These are phyloP conservation scores for Lontra canadensis DNA, from an alignment of 2,113 vertebrate genomes.

Conservation along the genomic window DNA sequence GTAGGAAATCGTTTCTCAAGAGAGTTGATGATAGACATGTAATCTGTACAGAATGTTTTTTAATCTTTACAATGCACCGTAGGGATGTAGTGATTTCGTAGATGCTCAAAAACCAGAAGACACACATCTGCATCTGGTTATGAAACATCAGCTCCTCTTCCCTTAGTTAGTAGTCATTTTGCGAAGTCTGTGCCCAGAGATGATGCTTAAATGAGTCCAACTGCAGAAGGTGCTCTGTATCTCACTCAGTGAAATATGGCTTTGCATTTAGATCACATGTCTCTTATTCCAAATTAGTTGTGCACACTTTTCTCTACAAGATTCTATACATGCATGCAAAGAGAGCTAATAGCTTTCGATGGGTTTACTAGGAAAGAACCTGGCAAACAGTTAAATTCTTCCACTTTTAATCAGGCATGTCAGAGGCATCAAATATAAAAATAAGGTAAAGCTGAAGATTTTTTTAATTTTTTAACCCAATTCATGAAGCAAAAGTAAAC, in stretches of 20 bases:
- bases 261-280: not conserved
- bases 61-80: not conserved
- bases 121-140: not conserved
- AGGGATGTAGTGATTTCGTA: not conserved
- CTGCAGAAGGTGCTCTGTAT: not conserved
- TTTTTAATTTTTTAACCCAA: not conserved
- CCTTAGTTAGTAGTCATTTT: not conserved
- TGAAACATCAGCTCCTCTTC: not conserved
- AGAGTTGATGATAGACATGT: not conserved
- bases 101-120: not conserved
- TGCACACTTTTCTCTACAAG: not conserved
- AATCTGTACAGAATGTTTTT: not conserved
- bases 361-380: not conserved
- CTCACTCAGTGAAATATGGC: not conserved
- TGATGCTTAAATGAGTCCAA: not conserved
- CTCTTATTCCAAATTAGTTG: not conserved
- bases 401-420: not conserved
- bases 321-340: not conserved
- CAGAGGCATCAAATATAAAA: constrained; percentile 2
- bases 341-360: not conserved
- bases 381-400: not conserved
- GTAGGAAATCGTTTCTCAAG: not conserved
- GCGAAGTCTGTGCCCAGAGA: not conserved
- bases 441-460: not conserved
- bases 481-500: not conserved